These are phyloP conservation scores for Oxytorus armatus DNA, from an alignment of 2,888 invertebrate species.

Conservation along the genomic window DNA sequence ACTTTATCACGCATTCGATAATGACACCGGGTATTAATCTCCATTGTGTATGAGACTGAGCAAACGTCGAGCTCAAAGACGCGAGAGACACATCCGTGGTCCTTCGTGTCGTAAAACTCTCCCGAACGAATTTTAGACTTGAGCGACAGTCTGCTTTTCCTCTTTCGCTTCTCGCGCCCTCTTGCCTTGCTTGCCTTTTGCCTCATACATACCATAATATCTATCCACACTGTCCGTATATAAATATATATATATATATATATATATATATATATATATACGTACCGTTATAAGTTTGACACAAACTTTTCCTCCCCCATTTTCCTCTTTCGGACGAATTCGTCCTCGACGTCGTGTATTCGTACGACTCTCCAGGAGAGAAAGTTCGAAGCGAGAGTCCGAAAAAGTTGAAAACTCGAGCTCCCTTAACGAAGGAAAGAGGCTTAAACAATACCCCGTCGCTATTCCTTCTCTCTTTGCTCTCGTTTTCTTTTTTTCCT, in stretches of 20 bases:
- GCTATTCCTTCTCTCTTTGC: slow-evolving; percentile 45
- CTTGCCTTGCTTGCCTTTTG: neutral
- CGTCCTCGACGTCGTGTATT: slow-evolving; percentile 35
- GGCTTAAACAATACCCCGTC: slow-evolving; percentile 74
- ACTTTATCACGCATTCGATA: too few relatives aligned
- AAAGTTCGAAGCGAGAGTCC: slow-evolving; percentile 65
- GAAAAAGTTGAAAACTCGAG: slow-evolving; percentile 74
- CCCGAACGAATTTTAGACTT: slow-evolving; percentile 56
- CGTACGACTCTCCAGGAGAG: slow-evolving; percentile 43
- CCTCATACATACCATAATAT: neutral
- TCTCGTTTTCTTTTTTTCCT: slow-evolving; percentile 30
- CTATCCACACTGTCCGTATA: neutral
- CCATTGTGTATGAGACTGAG: neutral
- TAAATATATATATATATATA: neutral
- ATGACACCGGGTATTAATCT: too few relatives aligned
- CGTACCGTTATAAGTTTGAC: slow-evolving; percentile 27
- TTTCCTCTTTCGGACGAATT: slow-evolving; percentile 25
- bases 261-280: slow-evolving; percentile 23
- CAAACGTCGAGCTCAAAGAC: slow-evolving; percentile 27
- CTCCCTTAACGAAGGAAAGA: slow-evolving; percentile 73
- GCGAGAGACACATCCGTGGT: neutral
- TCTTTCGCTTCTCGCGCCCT: slow-evolving; percentile 57
- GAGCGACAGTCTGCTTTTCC: slow-evolving; percentile 62
- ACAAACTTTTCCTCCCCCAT: slow-evolving; percentile 34
- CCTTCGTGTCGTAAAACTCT: slow-evolving; percentile 35